Conservation (phyloP, 1,140 invertebrate species). For the Solenopsis invicta region DNA sequence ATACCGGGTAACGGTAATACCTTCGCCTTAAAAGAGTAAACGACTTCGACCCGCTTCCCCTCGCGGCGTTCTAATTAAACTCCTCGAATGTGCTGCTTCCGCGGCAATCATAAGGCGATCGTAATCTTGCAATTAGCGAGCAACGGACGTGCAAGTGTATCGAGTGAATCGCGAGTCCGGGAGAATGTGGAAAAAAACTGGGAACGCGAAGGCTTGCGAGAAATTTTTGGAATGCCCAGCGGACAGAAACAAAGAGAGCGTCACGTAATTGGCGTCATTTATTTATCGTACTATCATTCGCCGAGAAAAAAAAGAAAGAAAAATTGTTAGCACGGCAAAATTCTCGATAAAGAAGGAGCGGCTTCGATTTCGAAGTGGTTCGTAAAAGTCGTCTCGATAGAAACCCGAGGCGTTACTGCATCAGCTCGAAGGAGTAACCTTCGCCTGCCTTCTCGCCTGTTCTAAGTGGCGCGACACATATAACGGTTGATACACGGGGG, state of each 20-base stretch:
- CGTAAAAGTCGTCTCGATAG: background rate
- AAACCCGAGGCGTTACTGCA: background rate
- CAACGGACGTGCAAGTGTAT: slow-evolving; percentile 23
- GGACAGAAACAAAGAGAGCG: background rate
- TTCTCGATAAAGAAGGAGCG: background rate
- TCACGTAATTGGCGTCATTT: background rate
- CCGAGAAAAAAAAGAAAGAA: background rate
- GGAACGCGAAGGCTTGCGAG: background rate
- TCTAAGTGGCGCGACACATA: slow-evolving; percentile 52
- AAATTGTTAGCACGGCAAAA: background rate
- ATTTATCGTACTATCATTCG: background rate
- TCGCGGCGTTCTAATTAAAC: slow-evolving; percentile 45
- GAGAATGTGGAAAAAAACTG: background rate
- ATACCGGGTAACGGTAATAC: slow-evolving; percentile 43
- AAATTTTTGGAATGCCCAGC: background rate
- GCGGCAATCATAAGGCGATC: slow-evolving; percentile 64
- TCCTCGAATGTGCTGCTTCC: slow-evolving; percentile 42
- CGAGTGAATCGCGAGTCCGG: background rate
- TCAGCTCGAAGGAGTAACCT: slow-evolving; percentile 27
- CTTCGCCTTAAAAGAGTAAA: background rate
- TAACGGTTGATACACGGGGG: slow-evolving; percentile 29
- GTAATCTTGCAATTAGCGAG: slow-evolving; percentile 52
- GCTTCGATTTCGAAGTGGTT: background rate
- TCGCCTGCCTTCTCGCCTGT: slow-evolving; percentile 35
- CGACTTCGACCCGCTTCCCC: slow-evolving; percentile 20